Evolutionary conservation across 2,888 invertebrate species (phyloP).

Genomic region (Syritta pipiens): DNA sequence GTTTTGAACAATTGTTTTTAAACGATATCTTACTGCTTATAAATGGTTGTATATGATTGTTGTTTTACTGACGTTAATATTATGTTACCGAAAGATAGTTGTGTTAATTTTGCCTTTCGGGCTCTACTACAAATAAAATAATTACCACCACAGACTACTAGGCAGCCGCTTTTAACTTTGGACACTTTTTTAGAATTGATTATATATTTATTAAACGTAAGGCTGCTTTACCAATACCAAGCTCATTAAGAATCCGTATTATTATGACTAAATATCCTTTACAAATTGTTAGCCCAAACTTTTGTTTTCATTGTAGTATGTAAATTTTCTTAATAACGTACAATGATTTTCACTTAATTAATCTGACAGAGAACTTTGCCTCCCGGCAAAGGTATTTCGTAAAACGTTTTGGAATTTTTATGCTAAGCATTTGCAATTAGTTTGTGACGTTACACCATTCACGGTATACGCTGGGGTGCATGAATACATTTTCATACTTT

Average conservation of each 20-base stretch:
- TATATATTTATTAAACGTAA: too few relatives aligned
- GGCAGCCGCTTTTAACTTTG: too few relatives aligned
- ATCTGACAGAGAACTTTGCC: background rate
- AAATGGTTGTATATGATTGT: too few relatives aligned
- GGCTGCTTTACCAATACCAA: too few relatives aligned
- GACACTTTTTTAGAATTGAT: too few relatives aligned
- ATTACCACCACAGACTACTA: too few relatives aligned
- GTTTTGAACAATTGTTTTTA: too few relatives aligned
- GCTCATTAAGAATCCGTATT: constrained; percentile 23
- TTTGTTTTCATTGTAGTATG: constrained; percentile 40
- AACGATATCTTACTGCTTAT: too few relatives aligned
- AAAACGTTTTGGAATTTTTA: constrained; percentile 8
- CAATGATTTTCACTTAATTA: constrained; percentile 49
- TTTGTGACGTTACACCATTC: constrained; percentile 5
- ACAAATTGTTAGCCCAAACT: background rate
- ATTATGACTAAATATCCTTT: background rate
- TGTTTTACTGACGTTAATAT: too few relatives aligned
- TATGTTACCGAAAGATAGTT: too few relatives aligned
- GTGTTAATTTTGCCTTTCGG: too few relatives aligned
- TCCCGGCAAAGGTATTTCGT: background rate
- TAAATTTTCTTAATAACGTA: constrained; percentile 31
- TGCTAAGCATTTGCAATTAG: constrained; percentile 20
- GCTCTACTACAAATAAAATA: too few relatives aligned
- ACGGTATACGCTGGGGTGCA: constrained; percentile 2
- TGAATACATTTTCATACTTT: constrained; percentile 19